Evolutionary conservation across 2,888 invertebrate genomes (phyloP), one percentile per base, ranked within the genome.

Genomic region (Stenoptilia bipunctidactyla): DNA sequence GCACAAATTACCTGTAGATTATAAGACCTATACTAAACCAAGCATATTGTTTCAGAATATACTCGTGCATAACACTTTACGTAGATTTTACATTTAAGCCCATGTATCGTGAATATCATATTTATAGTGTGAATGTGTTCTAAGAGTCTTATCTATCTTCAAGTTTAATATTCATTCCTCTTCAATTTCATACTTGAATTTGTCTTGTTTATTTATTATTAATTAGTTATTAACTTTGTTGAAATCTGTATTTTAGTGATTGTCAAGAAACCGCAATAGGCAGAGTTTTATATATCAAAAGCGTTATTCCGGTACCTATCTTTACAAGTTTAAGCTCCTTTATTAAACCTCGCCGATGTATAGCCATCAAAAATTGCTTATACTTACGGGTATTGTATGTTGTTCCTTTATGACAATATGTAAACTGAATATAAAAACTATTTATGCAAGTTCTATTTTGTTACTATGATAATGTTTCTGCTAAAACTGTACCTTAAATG

Each of bases 11-110:
- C 30, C 14, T 37, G n/a, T 37, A 63, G 52, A 52, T 62, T 51
- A 56, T 79, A 80, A 76, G 76, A 65, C 52, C 56, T 71, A 71
- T 61, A 62, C 66, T 66, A 66, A 72, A 70, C 66, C 69, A 66
- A 70, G 69, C 69, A 66, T 71, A 75, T 68, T 55, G 65, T 76
- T 73, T 73, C 63, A 62, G 61, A 67, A 68, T 69, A 70, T 77
- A 79, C 76, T 76, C 76, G 71, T 73, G 66, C 79, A 66, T 76
- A 73, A 71, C 69, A 72, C 64, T 68, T 75, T 76, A 74, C 65
- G 82, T 82, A 82, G 82, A 63, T 72, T 75, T 80, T 75, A 68
- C 75, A 77, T 80, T 66, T 80, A 79, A 71, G 68, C 66, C 71
- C 71, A 74, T 77, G 77, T 82, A 82, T 79, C 71, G 76, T 80